A percentile compares a stretch with the other conserved stretches of the same genome.
phyloP scores from a whole-genome alignment of 1,140 invertebrate genomes.

The Pseudomyrmex gracilis region DNA sequence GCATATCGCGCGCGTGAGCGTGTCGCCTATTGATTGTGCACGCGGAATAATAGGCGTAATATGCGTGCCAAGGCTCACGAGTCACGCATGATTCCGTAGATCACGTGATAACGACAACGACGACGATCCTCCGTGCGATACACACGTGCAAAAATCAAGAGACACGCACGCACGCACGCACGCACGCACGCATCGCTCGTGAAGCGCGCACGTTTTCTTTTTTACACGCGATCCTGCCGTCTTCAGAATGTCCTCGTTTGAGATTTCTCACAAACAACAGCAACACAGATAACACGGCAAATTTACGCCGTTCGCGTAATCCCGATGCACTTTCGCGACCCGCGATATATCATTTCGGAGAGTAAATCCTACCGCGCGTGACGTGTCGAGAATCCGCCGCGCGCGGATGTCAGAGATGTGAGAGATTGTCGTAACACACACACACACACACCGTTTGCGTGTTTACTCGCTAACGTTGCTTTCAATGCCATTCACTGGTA shows the following conservation, averaged over 20 bases:
- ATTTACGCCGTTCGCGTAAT: conserved; percentile 37
- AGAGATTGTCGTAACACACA: background rate
- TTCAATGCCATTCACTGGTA: no score
- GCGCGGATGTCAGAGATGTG: no score
- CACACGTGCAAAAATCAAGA: conserved; percentile 18
- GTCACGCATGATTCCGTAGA: conserved; percentile 62
- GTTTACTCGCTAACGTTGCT: background rate
- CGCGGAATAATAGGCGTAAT: conserved; percentile 44
- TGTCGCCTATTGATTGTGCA: conserved; percentile 62
- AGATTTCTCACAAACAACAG: conserved; percentile 10
- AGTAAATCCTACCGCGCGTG: conserved; percentile 29
- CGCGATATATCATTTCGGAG: conserved; percentile 38
- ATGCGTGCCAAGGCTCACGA: conserved; percentile 74
- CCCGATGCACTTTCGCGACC: conserved; percentile 43
- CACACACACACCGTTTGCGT: background rate
- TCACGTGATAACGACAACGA: conserved; percentile 58
- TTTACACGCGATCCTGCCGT: conserved; percentile 57
- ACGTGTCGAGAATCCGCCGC: background rate
- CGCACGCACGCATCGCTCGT: background rate
- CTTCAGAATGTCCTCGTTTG: conserved; percentile 32
- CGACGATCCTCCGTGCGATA: background rate
- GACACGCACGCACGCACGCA: conserved; percentile 1
- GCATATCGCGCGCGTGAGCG: conserved; percentile 51
- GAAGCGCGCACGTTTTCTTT: conserved; percentile 41
- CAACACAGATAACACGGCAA: conserved; percentile 34